Conservation (phyloP, 2,113 vertebrate genomes). For the Procavia capensis region DNA sequence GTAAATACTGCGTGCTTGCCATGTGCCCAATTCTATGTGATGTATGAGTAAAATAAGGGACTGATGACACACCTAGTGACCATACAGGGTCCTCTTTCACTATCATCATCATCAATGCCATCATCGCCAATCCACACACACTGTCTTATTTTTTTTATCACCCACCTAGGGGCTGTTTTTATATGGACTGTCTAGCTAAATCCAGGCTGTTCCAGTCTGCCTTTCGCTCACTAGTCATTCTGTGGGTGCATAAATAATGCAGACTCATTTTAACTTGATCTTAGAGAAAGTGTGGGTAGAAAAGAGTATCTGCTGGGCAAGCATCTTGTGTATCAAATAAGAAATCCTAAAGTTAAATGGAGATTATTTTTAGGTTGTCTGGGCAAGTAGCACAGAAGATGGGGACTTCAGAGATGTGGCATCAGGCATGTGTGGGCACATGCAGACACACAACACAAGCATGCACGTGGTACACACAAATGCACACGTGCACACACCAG, state of each 20-base stretch:
- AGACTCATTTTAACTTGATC: constrained; percentile 68
- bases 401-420: constrained; percentile 14
- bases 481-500: background rate
- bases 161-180: background rate
- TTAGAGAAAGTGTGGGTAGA: constrained; percentile 61
- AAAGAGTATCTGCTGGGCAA: constrained; percentile 65
- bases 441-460: background rate
- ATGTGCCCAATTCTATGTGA: background rate
- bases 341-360: constrained; percentile 60
- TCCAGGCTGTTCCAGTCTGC: background rate
- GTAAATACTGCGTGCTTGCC: background rate
- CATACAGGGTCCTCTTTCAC: background rate
- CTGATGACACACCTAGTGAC: background rate
- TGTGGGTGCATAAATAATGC: constrained; percentile 60
- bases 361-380: constrained; percentile 80
- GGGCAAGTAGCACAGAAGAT: constrained; percentile 49
- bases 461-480: background rate
- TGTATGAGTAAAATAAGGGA: background rate
- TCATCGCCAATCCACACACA: background rate
- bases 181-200: background rate
- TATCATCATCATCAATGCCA: background rate
- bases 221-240: constrained; percentile 33
- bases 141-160: background rate
- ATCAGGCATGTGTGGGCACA: background rate
- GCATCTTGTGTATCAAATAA: constrained; percentile 63